Evolutionary conservation across 2,797 vertebrate genomes (phyloP).

Genomic region (Mallotus villosus): DNA sequence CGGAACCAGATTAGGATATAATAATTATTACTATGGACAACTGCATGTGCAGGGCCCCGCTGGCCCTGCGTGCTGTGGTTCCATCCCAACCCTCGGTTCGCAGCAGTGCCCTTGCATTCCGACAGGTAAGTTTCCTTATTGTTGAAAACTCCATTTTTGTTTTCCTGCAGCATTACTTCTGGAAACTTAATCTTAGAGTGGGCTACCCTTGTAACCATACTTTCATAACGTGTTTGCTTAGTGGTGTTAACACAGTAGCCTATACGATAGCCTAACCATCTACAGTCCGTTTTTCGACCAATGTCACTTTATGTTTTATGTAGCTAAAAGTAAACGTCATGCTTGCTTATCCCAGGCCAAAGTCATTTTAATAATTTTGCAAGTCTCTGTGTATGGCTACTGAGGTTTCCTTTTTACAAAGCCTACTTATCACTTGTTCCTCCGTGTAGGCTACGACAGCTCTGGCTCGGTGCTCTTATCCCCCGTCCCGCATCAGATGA

Average conservation of each 20-base stretch:
- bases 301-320: not conserved
- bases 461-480: constrained; percentile 89
- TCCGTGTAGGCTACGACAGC: constrained; percentile 87
- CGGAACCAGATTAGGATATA: constrained; percentile 87
- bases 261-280: too few species aligned
- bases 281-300: too few species aligned
- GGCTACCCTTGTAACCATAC: too few species aligned
- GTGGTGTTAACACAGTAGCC: not conserved
- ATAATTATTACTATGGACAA: constrained; percentile 95
- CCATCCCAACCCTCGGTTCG: constrained; percentile 81
- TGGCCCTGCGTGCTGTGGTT: constrained; percentile 88
- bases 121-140: constrained; percentile 77
- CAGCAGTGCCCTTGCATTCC: constrained; percentile 93
- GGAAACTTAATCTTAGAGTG: not conserved
- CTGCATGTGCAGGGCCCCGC: constrained; percentile 88
- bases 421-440: not conserved
- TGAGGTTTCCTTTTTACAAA: not conserved
- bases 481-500: constrained; percentile 92
- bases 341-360: not conserved
- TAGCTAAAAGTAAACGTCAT: not conserved
- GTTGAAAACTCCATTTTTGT: not conserved
- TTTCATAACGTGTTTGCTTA: too few species aligned
- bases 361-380: not conserved
- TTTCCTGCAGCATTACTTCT: not conserved
- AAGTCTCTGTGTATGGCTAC: not conserved